Conservation (phyloP, 2,797 vertebrate genomes). For the Mionectes olivaceus region DNA sequence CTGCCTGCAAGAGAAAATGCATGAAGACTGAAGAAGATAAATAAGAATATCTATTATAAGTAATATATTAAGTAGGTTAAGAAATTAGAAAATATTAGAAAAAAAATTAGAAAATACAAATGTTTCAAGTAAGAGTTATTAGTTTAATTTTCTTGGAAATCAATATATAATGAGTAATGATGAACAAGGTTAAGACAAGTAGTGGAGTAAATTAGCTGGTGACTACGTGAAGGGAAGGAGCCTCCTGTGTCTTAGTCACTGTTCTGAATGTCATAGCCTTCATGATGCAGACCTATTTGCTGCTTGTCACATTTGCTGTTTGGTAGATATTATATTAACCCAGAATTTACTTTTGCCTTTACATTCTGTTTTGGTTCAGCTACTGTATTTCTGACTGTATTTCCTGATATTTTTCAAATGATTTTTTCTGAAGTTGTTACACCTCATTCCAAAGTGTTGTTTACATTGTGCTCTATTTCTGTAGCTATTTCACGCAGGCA, state of each 20-base stretch:
- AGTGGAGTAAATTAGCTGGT: neutral
- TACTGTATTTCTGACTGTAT: neutral
- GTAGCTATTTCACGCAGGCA: neutral
- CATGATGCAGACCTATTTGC: neutral
- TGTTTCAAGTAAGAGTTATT: neutral
- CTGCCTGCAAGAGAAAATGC: neutral
- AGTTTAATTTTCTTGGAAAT: neutral
- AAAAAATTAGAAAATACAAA: neutral
- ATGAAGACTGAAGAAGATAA: neutral
- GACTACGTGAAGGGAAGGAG: neutral
- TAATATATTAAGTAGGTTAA: neutral
- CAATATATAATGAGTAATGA: neutral
- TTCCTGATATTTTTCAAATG: neutral
- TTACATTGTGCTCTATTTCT: neutral
- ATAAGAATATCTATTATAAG: neutral
- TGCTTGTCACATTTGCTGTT: neutral
- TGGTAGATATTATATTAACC: neutral
- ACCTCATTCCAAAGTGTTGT: neutral
- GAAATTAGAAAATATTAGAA: neutral
- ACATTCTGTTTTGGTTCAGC: neutral
- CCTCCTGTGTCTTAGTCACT: neutral
- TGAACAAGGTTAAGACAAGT: neutral
- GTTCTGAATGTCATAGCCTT: neutral
- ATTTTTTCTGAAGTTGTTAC: neutral
- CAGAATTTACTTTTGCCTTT: neutral